Conservation (phyloP, 2,113 vertebrate species). For the Macquaria ambigua region DNA sequence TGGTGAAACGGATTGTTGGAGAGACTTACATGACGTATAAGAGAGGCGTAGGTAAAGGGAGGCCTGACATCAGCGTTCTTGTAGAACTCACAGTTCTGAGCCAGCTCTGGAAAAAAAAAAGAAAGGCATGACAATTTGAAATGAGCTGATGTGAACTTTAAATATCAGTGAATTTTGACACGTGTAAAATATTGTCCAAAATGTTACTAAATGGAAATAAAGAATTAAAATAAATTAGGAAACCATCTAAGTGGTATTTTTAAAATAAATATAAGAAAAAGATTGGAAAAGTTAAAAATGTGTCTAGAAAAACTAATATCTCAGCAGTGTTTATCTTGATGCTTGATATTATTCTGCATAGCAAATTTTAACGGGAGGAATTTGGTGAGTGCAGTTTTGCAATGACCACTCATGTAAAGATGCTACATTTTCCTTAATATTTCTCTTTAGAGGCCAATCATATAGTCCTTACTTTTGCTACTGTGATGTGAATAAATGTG, state of each 20-base stretch:
- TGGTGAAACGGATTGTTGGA: neutral
- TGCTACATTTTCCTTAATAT: neutral
- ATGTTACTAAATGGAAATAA: neutral
- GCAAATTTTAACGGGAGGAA: neutral
- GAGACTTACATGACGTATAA: conserved; percentile 96
- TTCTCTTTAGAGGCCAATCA: neutral
- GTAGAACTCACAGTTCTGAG: conserved; percentile 99
- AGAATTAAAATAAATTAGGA: neutral
- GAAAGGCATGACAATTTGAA: neutral
- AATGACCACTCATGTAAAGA: neutral
- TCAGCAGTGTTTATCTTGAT: neutral
- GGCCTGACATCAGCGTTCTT: conserved; percentile 98
- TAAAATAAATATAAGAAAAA: neutral
- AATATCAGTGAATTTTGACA: neutral
- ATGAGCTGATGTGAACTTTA: neutral
- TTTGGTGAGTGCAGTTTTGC: neutral
- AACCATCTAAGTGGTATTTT: neutral
- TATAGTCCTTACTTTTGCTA: neutral
- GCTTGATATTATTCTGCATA: neutral
- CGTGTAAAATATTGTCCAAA: neutral
- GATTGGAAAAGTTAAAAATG: neutral
- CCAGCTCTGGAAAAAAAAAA: conserved; percentile 89
- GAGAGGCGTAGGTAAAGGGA: conserved; percentile 98
- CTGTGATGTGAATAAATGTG: neutral
- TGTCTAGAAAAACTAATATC: neutral